Base-by-base conservation (phyloP, 2,797 vertebrate genomes). In the Channa striata region DNA sequence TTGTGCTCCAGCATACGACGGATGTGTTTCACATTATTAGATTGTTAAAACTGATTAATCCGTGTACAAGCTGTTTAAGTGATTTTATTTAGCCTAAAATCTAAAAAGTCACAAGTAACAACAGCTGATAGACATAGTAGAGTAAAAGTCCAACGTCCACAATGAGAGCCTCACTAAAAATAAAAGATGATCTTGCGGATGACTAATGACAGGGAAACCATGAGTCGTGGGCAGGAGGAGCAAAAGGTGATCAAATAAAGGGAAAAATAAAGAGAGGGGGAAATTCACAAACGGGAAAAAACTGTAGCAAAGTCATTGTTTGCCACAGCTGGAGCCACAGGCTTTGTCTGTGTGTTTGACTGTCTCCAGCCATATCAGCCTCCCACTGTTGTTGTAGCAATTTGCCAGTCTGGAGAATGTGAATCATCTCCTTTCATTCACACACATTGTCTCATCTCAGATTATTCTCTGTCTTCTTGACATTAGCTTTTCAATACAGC, bases 391-490 rank as follows among this genome's bases (percentile, higher is more conserved):
- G 75, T 52, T 74, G 34, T 51, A 76, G 68, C 60, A 68, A 52
- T 73, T 69, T 63, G 48, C 69, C 73, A 61, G 72, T 77, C 74
- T 72, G 75, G 76, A 82, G 73, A 74, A 78, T 50, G 33, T 68
- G 71, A 72, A 74, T 83, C 68, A 84, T 80, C 67, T 74, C 61
- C 63, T 72, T 74, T 82, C 73, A 76, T 76, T 75, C 72, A 42
- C 37, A 51, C 34, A 62, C 36, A 65, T 53, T 77, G 72, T 74
- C 64, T 74, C 43, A 44, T 61, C 65, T 74, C 68, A 57, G 39
- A 53, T 81, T 74, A 65, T 72, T 72, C 58, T 17, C 39, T 17
- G 39, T 64, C 60, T 72, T 52, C 50, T 30, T 25, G 34, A 66
- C 50, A 74, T 56, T 21, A 48, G 48, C 60, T 56, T 62, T 64